Evolutionary conservation across 2,797 vertebrate species (phyloP).

Genomic region (Chloroceryle amazona): DNA sequence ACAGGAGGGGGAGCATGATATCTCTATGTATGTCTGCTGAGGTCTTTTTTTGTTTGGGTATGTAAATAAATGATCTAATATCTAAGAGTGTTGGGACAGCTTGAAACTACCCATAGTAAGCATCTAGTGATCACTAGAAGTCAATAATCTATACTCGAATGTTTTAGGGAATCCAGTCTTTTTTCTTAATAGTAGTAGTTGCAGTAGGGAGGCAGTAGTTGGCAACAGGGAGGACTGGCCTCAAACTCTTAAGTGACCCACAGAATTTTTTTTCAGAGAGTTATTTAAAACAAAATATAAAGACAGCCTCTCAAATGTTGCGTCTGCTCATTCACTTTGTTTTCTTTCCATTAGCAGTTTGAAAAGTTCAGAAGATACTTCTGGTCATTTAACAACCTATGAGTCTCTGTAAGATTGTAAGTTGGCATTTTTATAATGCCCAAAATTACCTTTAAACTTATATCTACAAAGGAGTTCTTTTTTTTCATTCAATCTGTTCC

Average conservation of each 20-base stretch:
- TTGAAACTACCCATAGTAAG: not conserved
- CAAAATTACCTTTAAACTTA: not conserved
- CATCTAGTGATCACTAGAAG: not conserved
- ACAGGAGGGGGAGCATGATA: no score
- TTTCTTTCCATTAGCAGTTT: not conserved
- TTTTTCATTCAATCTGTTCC: not conserved
- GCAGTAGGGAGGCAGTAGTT: no score
- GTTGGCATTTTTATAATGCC: not conserved
- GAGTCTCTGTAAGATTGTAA: not conserved
- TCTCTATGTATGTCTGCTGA: rapidly evolving
- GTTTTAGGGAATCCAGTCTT: not conserved
- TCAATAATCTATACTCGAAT: not conserved
- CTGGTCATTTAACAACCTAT: not conserved
- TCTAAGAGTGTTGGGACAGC: not conserved
- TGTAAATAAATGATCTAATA: not conserved
- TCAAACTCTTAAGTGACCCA: not conserved
- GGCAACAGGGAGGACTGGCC: not conserved
- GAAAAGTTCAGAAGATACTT: not conserved
- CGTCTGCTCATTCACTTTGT: not conserved
- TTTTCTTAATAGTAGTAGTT: not conserved
- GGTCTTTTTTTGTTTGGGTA: not conserved
- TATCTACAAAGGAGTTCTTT: not conserved
- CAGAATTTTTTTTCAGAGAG: not conserved
- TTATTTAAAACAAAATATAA: not conserved
- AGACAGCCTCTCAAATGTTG: not conserved